These are phyloP conservation scores for Hirtodrosophila confusa DNA, from an alignment of 2,888 invertebrate species.

Conservation along the genomic window DNA sequence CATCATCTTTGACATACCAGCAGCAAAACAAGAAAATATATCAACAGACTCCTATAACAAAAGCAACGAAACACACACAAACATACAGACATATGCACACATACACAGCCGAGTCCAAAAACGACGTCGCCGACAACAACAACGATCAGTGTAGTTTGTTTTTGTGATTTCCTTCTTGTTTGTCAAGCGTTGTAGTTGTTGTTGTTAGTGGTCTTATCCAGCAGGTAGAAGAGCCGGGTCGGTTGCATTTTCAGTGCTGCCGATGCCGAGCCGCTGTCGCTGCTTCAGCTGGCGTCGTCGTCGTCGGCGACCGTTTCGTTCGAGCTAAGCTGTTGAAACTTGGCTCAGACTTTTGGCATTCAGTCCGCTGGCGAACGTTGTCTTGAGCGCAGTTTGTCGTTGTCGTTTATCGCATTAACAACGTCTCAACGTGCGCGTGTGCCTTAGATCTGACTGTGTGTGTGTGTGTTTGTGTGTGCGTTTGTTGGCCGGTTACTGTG, in stretches of 20 bases:
- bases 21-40: constrained; percentile 48
- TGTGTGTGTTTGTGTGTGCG: constrained; percentile 20
- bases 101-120: constrained; percentile 29
- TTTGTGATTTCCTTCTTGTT: constrained; percentile 56
- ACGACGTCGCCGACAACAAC: constrained; percentile 21
- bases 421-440: constrained; percentile 48
- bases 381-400: constrained; percentile 60
- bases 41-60: constrained; percentile 56
- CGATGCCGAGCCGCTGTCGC: constrained; percentile 32
- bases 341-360: constrained; percentile 58
- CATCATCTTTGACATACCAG: constrained; percentile 29
- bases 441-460: constrained; percentile 21
- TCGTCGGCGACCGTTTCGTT: constrained; percentile 32
- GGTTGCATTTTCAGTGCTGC: constrained; percentile 47
- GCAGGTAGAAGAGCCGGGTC: constrained; percentile 57
- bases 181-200: constrained; percentile 15
- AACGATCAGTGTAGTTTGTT: constrained; percentile 31
- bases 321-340: constrained; percentile 57
- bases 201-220: constrained; percentile 38
- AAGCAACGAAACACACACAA: constrained; percentile 7
- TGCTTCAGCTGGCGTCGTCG: constrained; percentile 20
- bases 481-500: constrained; percentile 50
- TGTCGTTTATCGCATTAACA: constrained; percentile 48
- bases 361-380: constrained; percentile 72
- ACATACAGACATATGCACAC: background rate